Evolutionary conservation across 1,140 invertebrate genomes (phyloP).

Genomic region (Trissolcus basalis): DNA sequence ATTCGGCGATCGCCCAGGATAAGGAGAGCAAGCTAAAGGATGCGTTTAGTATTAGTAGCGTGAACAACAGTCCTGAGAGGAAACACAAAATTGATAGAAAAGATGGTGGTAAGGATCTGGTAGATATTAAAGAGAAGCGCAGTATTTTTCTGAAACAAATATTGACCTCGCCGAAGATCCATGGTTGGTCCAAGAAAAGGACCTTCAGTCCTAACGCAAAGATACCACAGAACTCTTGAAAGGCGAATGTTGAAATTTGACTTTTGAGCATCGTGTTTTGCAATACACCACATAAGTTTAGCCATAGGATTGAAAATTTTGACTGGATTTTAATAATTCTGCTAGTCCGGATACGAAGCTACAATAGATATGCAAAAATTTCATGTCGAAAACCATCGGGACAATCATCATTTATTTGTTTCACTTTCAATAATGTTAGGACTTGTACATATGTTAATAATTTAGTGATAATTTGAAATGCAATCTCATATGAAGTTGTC

Average conservation of each 20-base stretch:
- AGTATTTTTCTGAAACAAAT: conserved; percentile 79
- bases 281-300: no score
- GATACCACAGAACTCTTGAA: conserved; percentile 46
- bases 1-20: conserved; percentile 63
- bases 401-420: no score
- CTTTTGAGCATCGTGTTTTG: no score
- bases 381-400: no score
- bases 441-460: no score
- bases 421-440: no score
- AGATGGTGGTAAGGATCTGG: conserved; percentile 58
- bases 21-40: conserved; percentile 63
- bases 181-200: conserved; percentile 70
- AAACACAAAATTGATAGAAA: conserved; percentile 2
- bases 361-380: no score
- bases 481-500: no score
- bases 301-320: no score
- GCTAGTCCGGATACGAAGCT: no score
- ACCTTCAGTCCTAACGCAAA: conserved; percentile 62
- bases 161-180: conserved; percentile 78
- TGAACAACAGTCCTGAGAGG: conserved; percentile 24
- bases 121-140: conserved; percentile 77
- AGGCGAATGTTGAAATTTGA: background rate
- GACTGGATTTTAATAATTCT: no score
- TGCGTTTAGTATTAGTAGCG: background rate
- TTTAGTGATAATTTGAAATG: no score